Evolutionary conservation across 2,888 invertebrate species (phyloP).

Genomic region (Gymnocheta viridis): DNA sequence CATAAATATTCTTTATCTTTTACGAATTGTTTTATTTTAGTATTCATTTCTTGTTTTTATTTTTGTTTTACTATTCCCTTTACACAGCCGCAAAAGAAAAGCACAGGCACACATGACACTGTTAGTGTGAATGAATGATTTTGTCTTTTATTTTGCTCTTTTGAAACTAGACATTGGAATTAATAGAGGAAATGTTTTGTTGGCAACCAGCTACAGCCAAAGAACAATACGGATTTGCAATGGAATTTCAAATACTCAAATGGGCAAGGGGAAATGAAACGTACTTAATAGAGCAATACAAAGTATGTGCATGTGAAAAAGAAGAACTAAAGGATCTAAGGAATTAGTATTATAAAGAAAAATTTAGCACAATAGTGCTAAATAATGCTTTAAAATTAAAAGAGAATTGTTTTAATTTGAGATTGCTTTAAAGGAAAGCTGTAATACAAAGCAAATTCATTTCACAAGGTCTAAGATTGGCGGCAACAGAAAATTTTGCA

Average conservation of each 20-base stretch:
- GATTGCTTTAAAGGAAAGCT: too few species aligned
- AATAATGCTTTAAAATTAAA: too few species aligned
- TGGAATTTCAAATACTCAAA: conserved; percentile 58
- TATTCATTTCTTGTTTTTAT: conserved; percentile 37
- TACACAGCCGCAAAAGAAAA: neutral
- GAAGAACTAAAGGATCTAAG: conserved; percentile 17
- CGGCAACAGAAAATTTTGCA: too few species aligned
- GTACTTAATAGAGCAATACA: conserved; percentile 30
- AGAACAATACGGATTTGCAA: conserved; percentile 46
- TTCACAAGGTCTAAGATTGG: too few species aligned
- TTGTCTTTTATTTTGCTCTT: conserved; percentile 29
- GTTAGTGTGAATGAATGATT: neutral
- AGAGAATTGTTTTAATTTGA: too few species aligned
- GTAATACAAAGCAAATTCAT: too few species aligned
- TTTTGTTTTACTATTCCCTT: neutral
- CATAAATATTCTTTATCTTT: conserved; percentile 71
- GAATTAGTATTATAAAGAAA: too few species aligned
- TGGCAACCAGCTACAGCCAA: conserved; percentile 48
- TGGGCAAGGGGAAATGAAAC: conserved; percentile 28
- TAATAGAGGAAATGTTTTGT: conserved; percentile 51
- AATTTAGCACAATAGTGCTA: too few species aligned
- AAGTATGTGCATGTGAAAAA: neutral
- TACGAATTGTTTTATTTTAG: conserved; percentile 68
- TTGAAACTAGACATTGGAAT: conserved; percentile 59
- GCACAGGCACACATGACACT: neutral